Evolutionary conservation across 1,140 invertebrate species (phyloP).

Genomic region (Diachasma alloeum): DNA sequence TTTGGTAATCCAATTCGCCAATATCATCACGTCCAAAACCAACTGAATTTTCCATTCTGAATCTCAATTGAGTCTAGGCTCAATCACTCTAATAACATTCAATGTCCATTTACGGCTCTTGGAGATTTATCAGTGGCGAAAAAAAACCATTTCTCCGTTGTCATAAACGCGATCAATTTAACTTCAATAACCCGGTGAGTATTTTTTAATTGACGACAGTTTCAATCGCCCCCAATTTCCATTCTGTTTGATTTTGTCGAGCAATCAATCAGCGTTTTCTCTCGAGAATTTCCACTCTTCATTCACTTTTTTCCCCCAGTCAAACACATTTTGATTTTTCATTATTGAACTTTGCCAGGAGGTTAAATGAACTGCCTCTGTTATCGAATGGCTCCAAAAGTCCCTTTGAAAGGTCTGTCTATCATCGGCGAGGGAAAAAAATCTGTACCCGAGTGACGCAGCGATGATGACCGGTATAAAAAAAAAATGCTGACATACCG

Average conservation of each 20-base stretch:
- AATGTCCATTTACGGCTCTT: not conserved
- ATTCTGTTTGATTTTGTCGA: not conserved
- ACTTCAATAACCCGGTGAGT: not conserved
- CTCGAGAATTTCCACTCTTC: not conserved
- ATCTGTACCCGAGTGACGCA: too few relatives aligned
- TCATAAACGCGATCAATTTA: not conserved
- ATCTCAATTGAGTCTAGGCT: not conserved
- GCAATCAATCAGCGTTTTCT: not conserved
- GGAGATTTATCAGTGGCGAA: not conserved
- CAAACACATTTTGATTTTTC: not conserved
- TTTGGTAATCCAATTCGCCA: not conserved
- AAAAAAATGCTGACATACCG: not conserved
- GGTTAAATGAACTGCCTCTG: not conserved
- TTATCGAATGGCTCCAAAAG: not conserved
- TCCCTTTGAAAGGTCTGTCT: not conserved
- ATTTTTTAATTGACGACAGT: not conserved
- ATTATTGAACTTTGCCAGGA: not conserved
- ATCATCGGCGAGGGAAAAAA: too few relatives aligned
- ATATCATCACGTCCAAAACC: not conserved
- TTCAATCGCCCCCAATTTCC: not conserved
- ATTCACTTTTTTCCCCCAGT: not conserved
- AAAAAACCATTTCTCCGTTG: not conserved
- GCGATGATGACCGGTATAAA: too few relatives aligned
- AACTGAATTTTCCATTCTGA: not conserved
- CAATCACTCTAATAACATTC: not conserved